These are phyloP conservation scores for Boulengeromyrus knoepffleri DNA, from an alignment of 2,113 vertebrate genomes.

Conservation along the genomic window DNA sequence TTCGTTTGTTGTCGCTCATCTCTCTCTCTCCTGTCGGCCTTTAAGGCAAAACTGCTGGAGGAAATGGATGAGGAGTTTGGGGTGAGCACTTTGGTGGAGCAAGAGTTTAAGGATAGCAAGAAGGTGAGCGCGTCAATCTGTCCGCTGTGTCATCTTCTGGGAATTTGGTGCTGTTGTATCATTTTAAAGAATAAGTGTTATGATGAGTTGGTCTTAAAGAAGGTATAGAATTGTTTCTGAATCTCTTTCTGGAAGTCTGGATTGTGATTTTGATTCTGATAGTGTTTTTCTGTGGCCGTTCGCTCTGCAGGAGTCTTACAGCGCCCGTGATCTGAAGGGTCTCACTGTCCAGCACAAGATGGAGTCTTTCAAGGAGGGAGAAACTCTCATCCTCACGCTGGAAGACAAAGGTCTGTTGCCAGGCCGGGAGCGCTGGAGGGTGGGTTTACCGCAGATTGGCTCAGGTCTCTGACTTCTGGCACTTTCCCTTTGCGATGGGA, in stretches of 20 bases:
- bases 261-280: background rate
- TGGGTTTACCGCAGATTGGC: background rate
- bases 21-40: background rate
- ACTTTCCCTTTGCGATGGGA: background rate
- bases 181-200: background rate
- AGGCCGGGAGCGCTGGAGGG: background rate
- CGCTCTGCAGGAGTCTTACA: slow-evolving; percentile 56
- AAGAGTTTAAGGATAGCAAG: slow-evolving; percentile 74
- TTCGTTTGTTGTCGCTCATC: background rate
- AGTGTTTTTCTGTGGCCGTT: background rate
- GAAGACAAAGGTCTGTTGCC: slow-evolving; percentile 74
- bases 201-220: background rate
- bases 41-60: slow-evolving; percentile 73
- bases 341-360: slow-evolving; percentile 82
- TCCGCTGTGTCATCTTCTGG: too few relatives aligned
- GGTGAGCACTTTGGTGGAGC: slow-evolving; percentile 78
- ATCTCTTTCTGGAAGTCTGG: background rate
- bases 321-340: slow-evolving; percentile 73
- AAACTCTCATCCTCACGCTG: slow-evolving; percentile 76
- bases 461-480: background rate
- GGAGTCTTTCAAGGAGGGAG: slow-evolving; percentile 75
- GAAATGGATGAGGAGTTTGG: slow-evolving; percentile 95
- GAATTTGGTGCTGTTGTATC: background rate
- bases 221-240: background rate
- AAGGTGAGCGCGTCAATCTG: slow-evolving; percentile 40